Percentiles rank a stretch among this genome's conserved stretches.
Conservation (phyloP, 1,140 invertebrate genomes). For the Orchestia grillus region DNA sequence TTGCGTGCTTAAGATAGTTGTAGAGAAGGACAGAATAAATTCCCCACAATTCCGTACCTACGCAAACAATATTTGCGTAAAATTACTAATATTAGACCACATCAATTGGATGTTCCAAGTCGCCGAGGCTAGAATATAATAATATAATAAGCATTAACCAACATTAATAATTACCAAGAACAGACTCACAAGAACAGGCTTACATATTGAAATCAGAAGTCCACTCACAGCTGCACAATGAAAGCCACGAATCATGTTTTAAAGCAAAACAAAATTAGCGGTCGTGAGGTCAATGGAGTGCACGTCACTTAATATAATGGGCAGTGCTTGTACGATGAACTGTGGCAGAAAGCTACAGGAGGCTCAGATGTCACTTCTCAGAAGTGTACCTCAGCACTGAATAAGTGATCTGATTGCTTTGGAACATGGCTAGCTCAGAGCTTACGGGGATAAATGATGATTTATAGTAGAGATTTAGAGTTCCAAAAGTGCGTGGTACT, state of each 20-base stretch:
- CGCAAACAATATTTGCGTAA: not conserved
- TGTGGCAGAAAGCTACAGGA: not conserved
- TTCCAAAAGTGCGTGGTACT: constrained; percentile 53
- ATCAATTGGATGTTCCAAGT: not conserved
- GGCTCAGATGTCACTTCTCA: not conserved
- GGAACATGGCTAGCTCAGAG: not conserved
- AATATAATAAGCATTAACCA: no score
- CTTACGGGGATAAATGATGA: not conserved
- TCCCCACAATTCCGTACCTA: not conserved
- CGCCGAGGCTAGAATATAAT: not conserved
- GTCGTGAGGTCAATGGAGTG: not conserved
- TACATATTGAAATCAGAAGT: not conserved
- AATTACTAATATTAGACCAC: not conserved
- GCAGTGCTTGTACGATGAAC: not conserved
- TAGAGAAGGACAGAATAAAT: not conserved
- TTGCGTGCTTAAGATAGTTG: not conserved
- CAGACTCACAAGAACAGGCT: not conserved
- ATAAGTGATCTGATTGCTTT: not conserved
- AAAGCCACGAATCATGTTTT: not conserved
- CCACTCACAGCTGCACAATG: not conserved
- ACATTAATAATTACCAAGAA: not conserved
- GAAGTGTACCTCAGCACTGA: not conserved
- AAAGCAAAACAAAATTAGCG: not conserved
- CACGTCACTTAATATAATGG: not conserved
- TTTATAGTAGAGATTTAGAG: not conserved